Percentiles rank a stretch among this genome's conserved stretches.
Evolutionary conservation across 1,140 invertebrate species (phyloP).

Genomic region (Contarinia nasturtii): DNA sequence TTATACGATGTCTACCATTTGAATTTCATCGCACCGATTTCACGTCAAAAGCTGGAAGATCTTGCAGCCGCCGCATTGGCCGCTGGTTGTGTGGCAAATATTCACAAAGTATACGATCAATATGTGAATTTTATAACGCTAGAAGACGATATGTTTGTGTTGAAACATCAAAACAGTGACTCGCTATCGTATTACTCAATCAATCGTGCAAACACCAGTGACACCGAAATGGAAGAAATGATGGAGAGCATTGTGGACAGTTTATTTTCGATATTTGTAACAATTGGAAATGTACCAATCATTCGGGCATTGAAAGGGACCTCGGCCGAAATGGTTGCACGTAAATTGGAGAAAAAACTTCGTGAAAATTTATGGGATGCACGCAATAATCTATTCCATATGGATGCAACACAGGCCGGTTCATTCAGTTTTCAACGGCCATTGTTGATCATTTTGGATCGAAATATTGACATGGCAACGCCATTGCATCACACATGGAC

Average conservation of each 20-base stretch:
- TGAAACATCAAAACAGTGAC: slow-evolving; percentile 83
- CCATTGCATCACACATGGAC: slow-evolving; percentile 99
- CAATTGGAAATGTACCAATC: slow-evolving; percentile 83
- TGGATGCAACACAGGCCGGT: slow-evolving; percentile 56
- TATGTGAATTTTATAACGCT: slow-evolving; percentile 97
- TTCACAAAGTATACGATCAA: slow-evolving; percentile 93
- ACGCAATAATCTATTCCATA: slow-evolving; percentile 86
- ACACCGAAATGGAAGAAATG: slow-evolving; percentile 87
- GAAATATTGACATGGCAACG: slow-evolving; percentile 93
- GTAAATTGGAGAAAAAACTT: slow-evolving; percentile 93
- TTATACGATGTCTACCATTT: slow-evolving; percentile 92
- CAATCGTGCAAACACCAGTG: slow-evolving; percentile 85
- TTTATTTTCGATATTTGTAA: slow-evolving; percentile 94
- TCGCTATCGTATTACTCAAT: slow-evolving; percentile 85
- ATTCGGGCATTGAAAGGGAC: slow-evolving; percentile 90
- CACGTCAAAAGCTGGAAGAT: slow-evolving; percentile 87
- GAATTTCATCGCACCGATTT: slow-evolving; percentile 95
- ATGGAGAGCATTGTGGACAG: slow-evolving; percentile 93
- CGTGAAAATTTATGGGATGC: slow-evolving; percentile 92
- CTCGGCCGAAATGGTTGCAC: slow-evolving; percentile 94
- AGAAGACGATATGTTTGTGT: slow-evolving; percentile 93
- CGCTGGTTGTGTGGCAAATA: slow-evolving; percentile 68
- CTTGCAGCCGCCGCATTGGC: slow-evolving; percentile 80
- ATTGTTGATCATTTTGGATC: slow-evolving; percentile 79
- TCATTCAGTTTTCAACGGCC: slow-evolving; percentile 81